Base-by-base conservation (phyloP, 2,113 vertebrate genomes). In the Antennarius striatus region DNA sequence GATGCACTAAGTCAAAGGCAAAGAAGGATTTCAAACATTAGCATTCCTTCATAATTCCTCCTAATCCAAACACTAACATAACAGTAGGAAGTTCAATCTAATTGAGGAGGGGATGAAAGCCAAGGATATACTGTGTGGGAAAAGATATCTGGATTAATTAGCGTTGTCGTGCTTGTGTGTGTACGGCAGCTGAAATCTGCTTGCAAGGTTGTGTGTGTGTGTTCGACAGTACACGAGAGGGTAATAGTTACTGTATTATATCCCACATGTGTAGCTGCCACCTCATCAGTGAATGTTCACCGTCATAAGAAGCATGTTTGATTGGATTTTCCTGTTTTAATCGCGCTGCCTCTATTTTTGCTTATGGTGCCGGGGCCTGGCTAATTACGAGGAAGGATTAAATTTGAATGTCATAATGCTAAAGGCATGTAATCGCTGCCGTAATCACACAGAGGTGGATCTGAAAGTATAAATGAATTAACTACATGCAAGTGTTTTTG, bases 251-350 rank as follows among this genome's bases (percentile, higher is more conserved):
- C 52, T 54, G 46, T 30, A 54, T 74, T 56, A 61, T 40, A 64
- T 63, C 47, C 43, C 50, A 17, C 49, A 63, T 61, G 67, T 52
- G 71, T 70, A 70, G 77, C 75, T 47, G 15, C 48, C 60, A 80
- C 74, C 71, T 83, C 69, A 71, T 85, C 82, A 73, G 69, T 15
- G 64, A 56, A 56, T 13, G 71, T 65, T 71, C 71, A 46, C 69
- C 42, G 68, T 73, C 66, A 53, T 77, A 84, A 91, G 79, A 87
- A 84, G 85, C 85, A 71, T 83, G 81, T 88, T 84, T 86, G 84
- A 87, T 90, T 86, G 90, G 84, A 90, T 90, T 88, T 86, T 68
- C 72, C 59, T 13, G 55, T 84, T 87, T 86, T 86, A 89, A 91
- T 90, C 82, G 75, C 76, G 52, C 49, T 8, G 76, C 63, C 72